Evolutionary conservation across 2,113 vertebrate genomes (phyloP).

Genomic region (Sinosuthora webbiana): DNA sequence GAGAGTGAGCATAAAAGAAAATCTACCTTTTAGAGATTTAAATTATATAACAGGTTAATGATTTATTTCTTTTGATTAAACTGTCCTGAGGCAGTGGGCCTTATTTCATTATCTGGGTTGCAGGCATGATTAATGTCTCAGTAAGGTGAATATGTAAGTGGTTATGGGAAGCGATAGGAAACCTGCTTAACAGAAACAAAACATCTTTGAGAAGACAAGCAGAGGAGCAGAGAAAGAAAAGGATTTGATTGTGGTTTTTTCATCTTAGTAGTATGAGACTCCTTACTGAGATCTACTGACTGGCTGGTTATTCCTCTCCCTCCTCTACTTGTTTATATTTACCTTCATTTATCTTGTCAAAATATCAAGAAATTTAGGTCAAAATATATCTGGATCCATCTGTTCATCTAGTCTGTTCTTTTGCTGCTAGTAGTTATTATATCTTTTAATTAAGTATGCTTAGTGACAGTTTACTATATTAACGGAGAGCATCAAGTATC

Average conservation of each 20-base stretch:
- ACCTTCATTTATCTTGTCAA: constrained; percentile 40
- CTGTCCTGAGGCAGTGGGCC: neutral
- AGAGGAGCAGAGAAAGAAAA: neutral
- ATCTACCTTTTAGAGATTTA: neutral
- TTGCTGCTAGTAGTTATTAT: constrained; percentile 26
- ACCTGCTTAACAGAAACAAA: neutral
- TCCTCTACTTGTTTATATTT: constrained; percentile 51
- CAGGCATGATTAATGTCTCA: neutral
- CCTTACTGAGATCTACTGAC: neutral
- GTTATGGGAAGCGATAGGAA: neutral
- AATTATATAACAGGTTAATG: neutral
- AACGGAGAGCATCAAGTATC: neutral
- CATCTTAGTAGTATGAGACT: neutral
- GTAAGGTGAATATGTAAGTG: neutral
- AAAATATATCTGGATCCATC: constrained; percentile 49
- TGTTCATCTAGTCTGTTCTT: constrained; percentile 58
- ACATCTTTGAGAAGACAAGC: neutral
- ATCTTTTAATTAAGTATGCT: constrained; percentile 30
- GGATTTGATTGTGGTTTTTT: neutral
- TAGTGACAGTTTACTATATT: neutral
- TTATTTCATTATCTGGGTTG: neutral
- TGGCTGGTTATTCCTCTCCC: neutral
- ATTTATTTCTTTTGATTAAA: neutral
- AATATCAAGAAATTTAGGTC: constrained; percentile 45
- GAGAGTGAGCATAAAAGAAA: neutral